Conservation (phyloP, 2,888 invertebrate species). For the Tanypteryx hageni region DNA sequence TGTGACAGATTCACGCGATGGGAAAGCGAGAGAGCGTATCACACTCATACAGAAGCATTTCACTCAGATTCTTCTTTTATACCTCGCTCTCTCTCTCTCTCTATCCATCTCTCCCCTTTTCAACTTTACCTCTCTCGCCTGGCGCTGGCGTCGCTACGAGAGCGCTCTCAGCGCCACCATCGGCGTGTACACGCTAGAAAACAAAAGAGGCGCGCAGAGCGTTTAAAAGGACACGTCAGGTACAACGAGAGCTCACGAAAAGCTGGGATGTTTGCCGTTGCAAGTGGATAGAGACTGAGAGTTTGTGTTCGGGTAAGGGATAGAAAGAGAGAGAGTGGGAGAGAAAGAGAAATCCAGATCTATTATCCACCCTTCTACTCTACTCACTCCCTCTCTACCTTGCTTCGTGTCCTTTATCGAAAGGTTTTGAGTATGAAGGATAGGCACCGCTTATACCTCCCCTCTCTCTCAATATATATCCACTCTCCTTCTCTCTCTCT, state of each 20-base stretch:
- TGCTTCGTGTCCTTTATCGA: no score
- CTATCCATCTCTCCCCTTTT: background rate
- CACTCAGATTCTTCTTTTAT: background rate
- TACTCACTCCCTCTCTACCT: no score
- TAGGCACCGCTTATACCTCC: no score
- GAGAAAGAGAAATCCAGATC: no score
- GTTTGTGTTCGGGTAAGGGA: background rate
- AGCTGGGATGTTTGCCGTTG: background rate
- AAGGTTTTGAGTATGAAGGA: no score
- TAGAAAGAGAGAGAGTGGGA: background rate
- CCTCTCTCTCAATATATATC: no score
- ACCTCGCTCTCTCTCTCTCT: background rate
- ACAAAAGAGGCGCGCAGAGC: background rate
- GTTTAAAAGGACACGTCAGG: constrained; percentile 29
- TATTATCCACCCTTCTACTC: no score
- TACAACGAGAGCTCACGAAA: background rate
- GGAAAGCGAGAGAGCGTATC: background rate
- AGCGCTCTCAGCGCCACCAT: constrained; percentile 18
- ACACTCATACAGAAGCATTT: background rate
- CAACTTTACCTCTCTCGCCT: background rate
- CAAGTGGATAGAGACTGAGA: background rate
- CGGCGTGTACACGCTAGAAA: constrained; percentile 8
- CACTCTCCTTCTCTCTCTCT: no score
- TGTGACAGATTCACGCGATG: background rate
- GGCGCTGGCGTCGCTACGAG: background rate